These are phyloP conservation scores for Eciton burchellii DNA, from an alignment of 1,140 invertebrate species.

Conservation along the genomic window DNA sequence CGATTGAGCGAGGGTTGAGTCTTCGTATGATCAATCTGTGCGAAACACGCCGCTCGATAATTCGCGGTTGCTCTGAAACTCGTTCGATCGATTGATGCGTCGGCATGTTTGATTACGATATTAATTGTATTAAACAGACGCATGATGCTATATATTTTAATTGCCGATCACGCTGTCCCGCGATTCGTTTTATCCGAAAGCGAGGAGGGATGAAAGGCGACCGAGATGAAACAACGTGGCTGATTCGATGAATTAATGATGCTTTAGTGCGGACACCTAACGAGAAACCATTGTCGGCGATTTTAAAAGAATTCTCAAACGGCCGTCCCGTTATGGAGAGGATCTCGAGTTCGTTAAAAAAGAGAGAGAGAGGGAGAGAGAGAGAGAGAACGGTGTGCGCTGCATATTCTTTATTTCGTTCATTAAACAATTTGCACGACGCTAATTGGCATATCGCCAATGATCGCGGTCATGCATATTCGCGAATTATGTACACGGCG, in stretches of 20 bases:
- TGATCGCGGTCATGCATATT: neutral
- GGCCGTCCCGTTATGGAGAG: slow-evolving; percentile 12
- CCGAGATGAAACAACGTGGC: neutral
- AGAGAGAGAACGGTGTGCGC: neutral
- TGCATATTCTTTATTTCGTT: neutral
- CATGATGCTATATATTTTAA: slow-evolving; percentile 2
- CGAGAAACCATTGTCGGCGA: slow-evolving; percentile 1
- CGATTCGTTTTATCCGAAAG: slow-evolving; percentile 2
- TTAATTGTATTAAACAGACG: neutral
- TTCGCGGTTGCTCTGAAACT: neutral
- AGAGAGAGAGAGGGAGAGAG: neutral
- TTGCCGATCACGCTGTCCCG: neutral
- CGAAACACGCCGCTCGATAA: neutral
- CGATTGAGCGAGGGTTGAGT: no score
- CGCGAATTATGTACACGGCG: neutral
- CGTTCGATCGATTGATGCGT: neutral
- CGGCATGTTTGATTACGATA: neutral
- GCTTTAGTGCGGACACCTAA: slow-evolving; percentile 20
- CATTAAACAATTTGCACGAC: neutral
- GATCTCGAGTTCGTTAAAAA: neutral
- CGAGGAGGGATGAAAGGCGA: neutral
- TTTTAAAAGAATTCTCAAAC: slow-evolving; percentile 11
- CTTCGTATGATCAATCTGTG: neutral
- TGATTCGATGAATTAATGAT: slow-evolving; percentile 25
- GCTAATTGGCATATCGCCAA: neutral